These are phyloP conservation scores for Stigmatopora argus DNA, from an alignment of 2,113 vertebrate species.

Conservation along the genomic window DNA sequence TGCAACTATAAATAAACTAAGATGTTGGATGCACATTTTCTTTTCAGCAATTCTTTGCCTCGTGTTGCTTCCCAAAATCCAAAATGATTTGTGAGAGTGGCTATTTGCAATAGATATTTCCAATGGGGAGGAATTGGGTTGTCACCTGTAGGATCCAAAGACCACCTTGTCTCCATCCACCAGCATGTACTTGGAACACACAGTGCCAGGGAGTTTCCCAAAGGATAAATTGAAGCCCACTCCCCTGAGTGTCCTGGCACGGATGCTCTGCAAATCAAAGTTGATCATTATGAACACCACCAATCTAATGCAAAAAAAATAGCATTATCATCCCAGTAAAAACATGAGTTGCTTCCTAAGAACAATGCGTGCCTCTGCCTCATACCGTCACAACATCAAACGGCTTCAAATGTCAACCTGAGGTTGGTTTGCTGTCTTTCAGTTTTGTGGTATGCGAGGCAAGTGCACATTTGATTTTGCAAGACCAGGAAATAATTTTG, in stretches of 20 bases:
- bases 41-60: not conserved
- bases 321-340: not conserved
- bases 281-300: not conserved
- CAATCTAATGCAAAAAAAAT: not conserved
- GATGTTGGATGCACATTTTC: not conserved
- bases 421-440: not conserved
- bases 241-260: conserved; percentile 79
- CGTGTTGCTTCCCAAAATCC: too few relatives aligned
- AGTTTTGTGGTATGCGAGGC: not conserved
- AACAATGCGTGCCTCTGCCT: not conserved
- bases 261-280: conserved; percentile 74
- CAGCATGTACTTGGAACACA: conserved; percentile 86
- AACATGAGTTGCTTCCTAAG: not conserved
- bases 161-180: conserved; percentile 91
- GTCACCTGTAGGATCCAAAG: conserved; percentile 86
- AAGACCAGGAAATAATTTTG: not conserved
- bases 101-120: not conserved
- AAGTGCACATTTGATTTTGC: not conserved
- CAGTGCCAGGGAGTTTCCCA: conserved; percentile 79
- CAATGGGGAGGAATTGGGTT: not conserved
- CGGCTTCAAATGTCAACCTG: not conserved
- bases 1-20: not conserved
- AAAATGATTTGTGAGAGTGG: not conserved
- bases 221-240: conserved; percentile 76
- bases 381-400: not conserved